Evolutionary conservation across 2,113 vertebrate genomes (phyloP), one percentile per base, ranked within the genome.

Genomic region (Indicator maculatus): DNA sequence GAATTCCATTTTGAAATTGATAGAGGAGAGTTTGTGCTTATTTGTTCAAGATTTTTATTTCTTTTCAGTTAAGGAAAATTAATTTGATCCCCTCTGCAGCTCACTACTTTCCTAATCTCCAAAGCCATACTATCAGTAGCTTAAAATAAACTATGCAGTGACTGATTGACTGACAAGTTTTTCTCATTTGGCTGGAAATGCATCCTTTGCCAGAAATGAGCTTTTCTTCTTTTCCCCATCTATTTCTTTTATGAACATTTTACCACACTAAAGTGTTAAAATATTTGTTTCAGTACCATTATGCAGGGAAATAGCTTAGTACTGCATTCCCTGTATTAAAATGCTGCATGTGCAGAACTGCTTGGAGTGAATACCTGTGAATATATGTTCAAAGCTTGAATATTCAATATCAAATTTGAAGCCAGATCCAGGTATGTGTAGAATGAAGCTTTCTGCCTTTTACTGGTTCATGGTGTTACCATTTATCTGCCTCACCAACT

Each of bases 401-500:
- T 88, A 90, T 96, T 96, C 44, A 91, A 69, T 87, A 92, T 69
- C 21, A 85, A 77, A 91, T 77, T 93, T 76, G 84, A 97, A 96
- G 71, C 74, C 78, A 93, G 78, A 70, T 12, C 53, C 93, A 94
- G 86, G 91, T 90, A 93, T 60, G 72, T 63, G 44, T 56, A 89
- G 88, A 97, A 84, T 93, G 36, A 76, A 91, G 83, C 90, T 85
- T 92, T 97, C 86, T 92, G 52, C 63, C 83, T 93, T 59, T 93
- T 95, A 72, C 70, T 90, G 16, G 64, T 88, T 96, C 87, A 23
- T 53, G 44, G 17, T 88, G 83, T 70, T 97, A 89, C 86, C 87
- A 75, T 97, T 98, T 96, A 93, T 97, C 94, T 96, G 92, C 81
- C 69, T 97, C 60, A 24, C 72, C 71, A 86, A 81, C 91, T 65